phyloP scores from a whole-genome alignment of 2,113 vertebrate genomes.

The Tetrax tetrax region DNA sequence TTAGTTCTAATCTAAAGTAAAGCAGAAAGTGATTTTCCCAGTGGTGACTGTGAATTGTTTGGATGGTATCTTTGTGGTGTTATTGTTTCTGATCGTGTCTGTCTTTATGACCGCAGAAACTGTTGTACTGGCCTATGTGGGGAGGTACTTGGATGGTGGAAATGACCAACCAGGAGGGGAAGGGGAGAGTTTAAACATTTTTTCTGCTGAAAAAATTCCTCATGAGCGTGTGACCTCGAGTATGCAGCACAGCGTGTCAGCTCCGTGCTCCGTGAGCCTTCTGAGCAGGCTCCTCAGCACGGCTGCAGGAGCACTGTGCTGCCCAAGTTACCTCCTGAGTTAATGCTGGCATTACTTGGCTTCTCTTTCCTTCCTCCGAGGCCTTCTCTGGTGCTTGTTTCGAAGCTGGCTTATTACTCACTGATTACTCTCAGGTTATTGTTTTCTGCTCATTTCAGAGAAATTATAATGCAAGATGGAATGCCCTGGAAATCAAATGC shows the following conservation, averaged over 20 bases:
- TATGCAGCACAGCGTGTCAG: background rate
- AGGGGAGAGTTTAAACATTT: background rate
- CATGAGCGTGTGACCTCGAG: background rate
- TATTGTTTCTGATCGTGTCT: background rate
- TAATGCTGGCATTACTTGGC: background rate
- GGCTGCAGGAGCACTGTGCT: background rate
- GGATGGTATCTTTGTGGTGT: background rate
- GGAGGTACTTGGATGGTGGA: background rate
- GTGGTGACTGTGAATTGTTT: background rate
- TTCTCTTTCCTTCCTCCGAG: background rate
- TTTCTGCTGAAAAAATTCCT: background rate
- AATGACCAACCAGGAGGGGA: background rate
- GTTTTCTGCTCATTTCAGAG: background rate
- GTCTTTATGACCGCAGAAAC: background rate
- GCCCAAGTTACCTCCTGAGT: background rate
- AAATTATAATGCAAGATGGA: background rate
- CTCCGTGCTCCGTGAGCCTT: background rate
- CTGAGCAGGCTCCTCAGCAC: fast-evolving
- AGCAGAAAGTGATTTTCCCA: background rate
- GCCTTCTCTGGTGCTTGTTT: background rate
- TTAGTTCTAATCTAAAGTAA: background rate
- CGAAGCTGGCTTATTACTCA: background rate
- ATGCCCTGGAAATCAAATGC: background rate
- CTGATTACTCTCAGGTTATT: background rate
- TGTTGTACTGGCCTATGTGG: too few relatives aligned